Base-by-base conservation (phyloP, 2,888 invertebrate species). In the Ditylenchus weischeri region DNA sequence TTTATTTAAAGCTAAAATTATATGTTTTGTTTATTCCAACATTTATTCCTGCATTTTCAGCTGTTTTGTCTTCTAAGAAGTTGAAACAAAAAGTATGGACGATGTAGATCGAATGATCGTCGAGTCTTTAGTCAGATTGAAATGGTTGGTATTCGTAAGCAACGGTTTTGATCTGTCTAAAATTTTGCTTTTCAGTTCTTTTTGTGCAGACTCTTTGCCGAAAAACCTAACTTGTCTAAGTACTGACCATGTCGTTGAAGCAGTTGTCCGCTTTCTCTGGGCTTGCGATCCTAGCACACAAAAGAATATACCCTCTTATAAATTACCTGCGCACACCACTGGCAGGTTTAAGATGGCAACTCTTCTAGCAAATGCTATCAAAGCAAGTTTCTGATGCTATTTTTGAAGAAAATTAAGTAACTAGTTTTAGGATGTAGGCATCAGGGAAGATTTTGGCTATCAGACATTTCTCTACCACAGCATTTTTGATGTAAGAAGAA, bases 391-490 rank as follows among this genome's bases (percentile, higher is more conserved):
- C 0, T 19, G 21, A 4, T 50, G 2, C 3, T 6, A 50, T 50
- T 50, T 50, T 50, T 50, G 3, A 50, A 21, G n/a, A 5, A 61
- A 61, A 47, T n/a, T 11, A 15, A 4, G 19, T 36, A 19, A 29
- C 10, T 61, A 64, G 36, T 75, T 87, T 58, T 84, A 91, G 90
- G 89, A 90, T 71, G 86, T 91, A 65, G 93, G 94, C n/a, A 95
- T 91, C 84, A 88, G 89, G 83, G 92, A 91, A 78, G 93, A 94
- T 84, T 90, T 95, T 81, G 95, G 95, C 0, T 96, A 95, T 84
- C 95, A 95, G 85, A 93, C 93, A 70, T 92, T 96, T 83, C 86
- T 96, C 13, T 96, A 96, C 84, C 91, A 90, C 64, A 93, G 91
- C 86, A 91, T 92, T 84, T 87, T 88, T 67, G 95, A 95, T 83